These are phyloP conservation scores for Bombus breviceps DNA, from an alignment of 1,140 invertebrate species.

Conservation along the genomic window DNA sequence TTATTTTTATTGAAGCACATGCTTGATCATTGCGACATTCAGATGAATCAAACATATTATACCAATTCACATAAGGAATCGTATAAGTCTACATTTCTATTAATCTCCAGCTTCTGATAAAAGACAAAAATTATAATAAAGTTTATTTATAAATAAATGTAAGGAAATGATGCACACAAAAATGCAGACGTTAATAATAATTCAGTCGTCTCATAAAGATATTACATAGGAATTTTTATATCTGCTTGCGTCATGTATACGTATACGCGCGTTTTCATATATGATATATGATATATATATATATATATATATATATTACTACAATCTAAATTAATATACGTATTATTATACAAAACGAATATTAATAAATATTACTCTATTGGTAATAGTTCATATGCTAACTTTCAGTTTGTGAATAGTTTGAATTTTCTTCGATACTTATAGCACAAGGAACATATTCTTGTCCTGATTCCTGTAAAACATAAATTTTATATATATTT, in stretches of 20 bases:
- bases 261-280: neutral
- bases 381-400: slow-evolving; percentile 43
- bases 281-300: neutral
- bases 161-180: neutral
- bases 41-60: neutral
- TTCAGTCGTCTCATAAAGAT: neutral
- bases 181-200: neutral
- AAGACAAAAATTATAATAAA: slow-evolving; percentile 16
- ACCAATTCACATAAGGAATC: neutral
- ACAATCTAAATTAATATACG: slow-evolving; percentile 4
- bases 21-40: neutral
- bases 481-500: slow-evolving; percentile 16
- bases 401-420: slow-evolving; percentile 67
- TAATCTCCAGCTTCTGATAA: neutral
- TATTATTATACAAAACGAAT: slow-evolving; percentile 30
- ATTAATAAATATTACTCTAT: slow-evolving; percentile 27
- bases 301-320: slow-evolving; percentile 9
- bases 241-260: neutral
- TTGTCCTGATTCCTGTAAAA: slow-evolving; percentile 69
- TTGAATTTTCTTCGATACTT: slow-evolving; percentile 66
- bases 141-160: neutral
- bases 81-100: neutral
- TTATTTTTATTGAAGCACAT: slow-evolving; percentile 4
- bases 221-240: neutral
- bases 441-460: slow-evolving; percentile 72